Evolutionary conservation across 2,113 vertebrate genomes (phyloP).

Genomic region (Hemibagrus wyckioides): DNA sequence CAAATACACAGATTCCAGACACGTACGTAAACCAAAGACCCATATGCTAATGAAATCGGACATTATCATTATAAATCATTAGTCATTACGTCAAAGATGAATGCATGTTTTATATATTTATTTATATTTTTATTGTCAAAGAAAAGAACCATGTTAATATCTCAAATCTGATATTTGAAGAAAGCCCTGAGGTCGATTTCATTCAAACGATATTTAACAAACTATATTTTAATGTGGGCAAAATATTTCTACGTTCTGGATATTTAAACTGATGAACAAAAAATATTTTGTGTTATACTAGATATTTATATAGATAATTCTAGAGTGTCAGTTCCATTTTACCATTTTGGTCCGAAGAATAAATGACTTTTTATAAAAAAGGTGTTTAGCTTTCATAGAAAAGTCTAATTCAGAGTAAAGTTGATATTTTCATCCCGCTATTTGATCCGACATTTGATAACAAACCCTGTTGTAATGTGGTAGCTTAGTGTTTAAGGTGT

Average conservation of each 20-base stretch:
- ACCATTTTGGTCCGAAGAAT: too few species aligned
- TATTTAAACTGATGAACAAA: too few species aligned
- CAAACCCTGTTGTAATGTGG: too few species aligned
- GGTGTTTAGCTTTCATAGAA: too few species aligned
- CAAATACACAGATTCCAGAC: neutral
- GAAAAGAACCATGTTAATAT: neutral
- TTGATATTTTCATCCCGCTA: too few species aligned
- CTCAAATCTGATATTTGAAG: neutral
- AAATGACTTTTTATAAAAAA: too few species aligned
- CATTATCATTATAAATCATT: neutral
- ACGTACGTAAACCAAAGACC: neutral
- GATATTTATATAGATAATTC: too few species aligned
- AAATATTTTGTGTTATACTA: too few species aligned
- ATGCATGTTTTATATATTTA: neutral
- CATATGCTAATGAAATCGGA: neutral
- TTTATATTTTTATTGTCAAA: neutral
- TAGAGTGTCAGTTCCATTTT: too few species aligned
- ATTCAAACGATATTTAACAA: neutral
- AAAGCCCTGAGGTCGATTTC: neutral
- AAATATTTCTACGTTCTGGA: neutral
- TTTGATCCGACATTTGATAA: too few species aligned
- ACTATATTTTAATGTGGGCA: neutral
- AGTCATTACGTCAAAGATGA: neutral
- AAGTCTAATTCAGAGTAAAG: too few species aligned
- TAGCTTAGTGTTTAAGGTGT: too few species aligned